A percentile compares a stretch with the other conserved stretches of the same genome.
phyloP scores from a whole-genome alignment of 2,888 invertebrate genomes.

The Caenorhabditis sp. region DNA sequence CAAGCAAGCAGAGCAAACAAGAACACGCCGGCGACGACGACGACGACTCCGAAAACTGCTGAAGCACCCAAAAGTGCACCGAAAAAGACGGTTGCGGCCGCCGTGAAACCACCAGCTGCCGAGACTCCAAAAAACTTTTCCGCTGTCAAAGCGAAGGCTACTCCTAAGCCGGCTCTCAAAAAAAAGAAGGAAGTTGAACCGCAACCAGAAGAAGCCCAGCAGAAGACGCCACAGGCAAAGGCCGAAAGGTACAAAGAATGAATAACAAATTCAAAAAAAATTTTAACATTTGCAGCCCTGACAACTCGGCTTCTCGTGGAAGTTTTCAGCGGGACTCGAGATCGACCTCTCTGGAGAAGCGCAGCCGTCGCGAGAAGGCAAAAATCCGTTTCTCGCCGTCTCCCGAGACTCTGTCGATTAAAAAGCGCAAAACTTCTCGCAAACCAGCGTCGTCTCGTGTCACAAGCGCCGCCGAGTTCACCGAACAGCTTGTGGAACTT shows the following conservation, averaged over 20 bases:
- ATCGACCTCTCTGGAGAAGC: constrained; percentile 18
- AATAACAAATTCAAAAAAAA: no score
- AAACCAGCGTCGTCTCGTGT: background rate
- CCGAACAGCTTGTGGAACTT: no score
- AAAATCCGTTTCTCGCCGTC: constrained; percentile 46
- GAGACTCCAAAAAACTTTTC: background rate
- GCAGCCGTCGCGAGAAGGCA: constrained; percentile 28
- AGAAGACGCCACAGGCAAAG: no score
- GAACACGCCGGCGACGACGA: background rate
- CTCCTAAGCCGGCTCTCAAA: constrained; percentile 1
- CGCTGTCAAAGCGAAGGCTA: background rate
- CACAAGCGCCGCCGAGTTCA: no score
- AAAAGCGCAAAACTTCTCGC: constrained; percentile 23
- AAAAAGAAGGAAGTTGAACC: no score
- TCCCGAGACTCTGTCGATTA: constrained; percentile 13
- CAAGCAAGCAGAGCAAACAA: constrained; percentile 1
- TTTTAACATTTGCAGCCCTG: no score
- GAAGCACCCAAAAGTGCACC: background rate
- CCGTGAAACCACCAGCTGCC: background rate
- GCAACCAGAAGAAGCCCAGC: no score
- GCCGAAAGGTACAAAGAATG: no score
- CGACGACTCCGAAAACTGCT: background rate
- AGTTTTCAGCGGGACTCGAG: constrained; percentile 1
- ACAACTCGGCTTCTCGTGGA: background rate
- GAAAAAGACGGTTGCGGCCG: background rate